Evolutionary conservation across 2,797 vertebrate genomes (phyloP).

Genomic region (Triplophysa yarkandensis): DNA sequence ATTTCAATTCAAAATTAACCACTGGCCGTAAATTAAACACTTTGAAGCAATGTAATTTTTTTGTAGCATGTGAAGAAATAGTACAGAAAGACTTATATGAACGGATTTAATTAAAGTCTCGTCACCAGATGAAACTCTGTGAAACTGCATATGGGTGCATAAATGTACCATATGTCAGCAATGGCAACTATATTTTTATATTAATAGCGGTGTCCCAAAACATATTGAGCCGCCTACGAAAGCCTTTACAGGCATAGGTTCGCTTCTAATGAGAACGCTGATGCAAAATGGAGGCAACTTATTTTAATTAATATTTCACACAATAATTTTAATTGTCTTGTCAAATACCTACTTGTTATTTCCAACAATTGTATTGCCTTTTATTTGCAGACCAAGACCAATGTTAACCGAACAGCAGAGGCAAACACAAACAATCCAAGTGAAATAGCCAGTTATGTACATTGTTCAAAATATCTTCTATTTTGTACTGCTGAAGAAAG

Average conservation of each 20-base stretch:
- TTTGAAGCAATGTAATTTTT: neutral
- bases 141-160: neutral
- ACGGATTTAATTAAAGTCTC: neutral
- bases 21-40: neutral
- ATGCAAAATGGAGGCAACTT: neutral
- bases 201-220: neutral
- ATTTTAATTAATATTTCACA: too few species aligned
- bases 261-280: neutral
- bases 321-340: too few species aligned
- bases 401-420: too few species aligned
- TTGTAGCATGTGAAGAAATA: neutral
- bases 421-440: too few species aligned
- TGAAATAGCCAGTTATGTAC: too few species aligned
- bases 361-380: too few species aligned
- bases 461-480: too few species aligned
- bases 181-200: neutral
- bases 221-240: neutral
- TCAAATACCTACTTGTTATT: too few species aligned
- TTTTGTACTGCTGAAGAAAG: too few species aligned
- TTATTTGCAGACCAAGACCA: too few species aligned
- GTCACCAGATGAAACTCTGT: neutral
- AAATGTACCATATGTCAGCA: neutral
- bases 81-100: neutral
- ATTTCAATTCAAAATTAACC: too few species aligned
- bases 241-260: neutral